Evolutionary conservation across 2,113 vertebrate genomes (phyloP), one percentile per base, ranked within the genome.

Genomic region (Camarhynchus parvulus): DNA sequence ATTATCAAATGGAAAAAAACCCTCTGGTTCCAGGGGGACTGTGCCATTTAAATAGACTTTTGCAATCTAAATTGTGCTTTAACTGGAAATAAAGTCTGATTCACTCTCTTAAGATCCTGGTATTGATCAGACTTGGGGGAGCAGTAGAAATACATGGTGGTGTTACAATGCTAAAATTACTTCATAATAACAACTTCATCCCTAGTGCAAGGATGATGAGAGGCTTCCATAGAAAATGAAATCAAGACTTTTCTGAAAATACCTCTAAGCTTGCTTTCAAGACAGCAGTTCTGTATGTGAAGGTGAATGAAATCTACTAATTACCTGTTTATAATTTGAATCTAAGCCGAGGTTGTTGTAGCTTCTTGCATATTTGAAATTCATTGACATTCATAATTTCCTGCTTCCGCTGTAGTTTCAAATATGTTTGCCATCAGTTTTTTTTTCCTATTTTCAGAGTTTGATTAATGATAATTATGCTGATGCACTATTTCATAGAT

Each of bases 1-100:
- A 0, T 70, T 33, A 44, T 11, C 31, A 61, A 44, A 39, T 44
- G 24, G 25, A 11, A 44, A 33, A 70, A 33, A 1, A 0, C 2
- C 10, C n/a, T 83, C 35, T 66, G 56, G 14, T 61, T 80, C 19
- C 31, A 50, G 33, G 10, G 37, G 25, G 16, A 50, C 2, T 13
- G 30, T 25, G 21, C 50, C 47, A 8, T 70, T 79, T 41, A 50
- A 70, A 69, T 58, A 79, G 25, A n/a, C 11, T 64, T 4, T 8
- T 75, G 41, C 39, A 50, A 11, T 55, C 7, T 53, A 14, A 13
- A 6, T 16, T 74, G 10, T 37, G 12, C 35, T 46, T 73, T 15
- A 49, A 25, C 33, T 69, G 14, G n/a, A 42, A 82, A 47, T 24
- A 47, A 76, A 33, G 10, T 64, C 33, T 79, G 24, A 70, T 66